A percentile compares a stretch with the other conserved stretches of the same genome.
Conservation (phyloP, 2,888 invertebrate species). For the Melanophora roralis region DNA sequence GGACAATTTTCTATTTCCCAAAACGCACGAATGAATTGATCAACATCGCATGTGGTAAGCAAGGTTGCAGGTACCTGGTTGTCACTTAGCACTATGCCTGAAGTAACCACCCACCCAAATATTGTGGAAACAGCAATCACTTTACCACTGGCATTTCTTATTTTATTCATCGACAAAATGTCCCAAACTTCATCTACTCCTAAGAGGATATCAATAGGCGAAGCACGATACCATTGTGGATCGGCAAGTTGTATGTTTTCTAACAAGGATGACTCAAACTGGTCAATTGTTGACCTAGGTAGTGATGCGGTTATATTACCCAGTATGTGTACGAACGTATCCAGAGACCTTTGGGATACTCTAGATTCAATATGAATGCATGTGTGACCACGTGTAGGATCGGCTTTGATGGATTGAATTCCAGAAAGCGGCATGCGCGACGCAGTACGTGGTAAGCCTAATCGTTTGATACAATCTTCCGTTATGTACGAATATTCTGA, state of each 20-base stretch:
- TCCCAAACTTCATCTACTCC: not conserved
- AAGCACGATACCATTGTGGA: not conserved
- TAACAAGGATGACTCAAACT: not conserved
- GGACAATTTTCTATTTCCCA: conserved; percentile 24
- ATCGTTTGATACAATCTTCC: not conserved
- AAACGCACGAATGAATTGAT: conserved; percentile 12
- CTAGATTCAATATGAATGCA: not conserved
- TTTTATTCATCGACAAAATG: not conserved
- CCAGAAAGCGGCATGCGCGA: not conserved
- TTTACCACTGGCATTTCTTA: not conserved
- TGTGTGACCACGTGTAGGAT: not conserved
- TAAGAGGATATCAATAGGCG: conserved; percentile 7
- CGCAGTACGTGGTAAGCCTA: not conserved
- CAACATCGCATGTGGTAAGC: not conserved
- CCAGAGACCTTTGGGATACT: not conserved
- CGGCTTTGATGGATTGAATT: not conserved
- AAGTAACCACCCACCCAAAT: conserved; percentile 31
- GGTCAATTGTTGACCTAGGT: not conserved
- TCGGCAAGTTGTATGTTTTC: not conserved
- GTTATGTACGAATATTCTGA: conserved; percentile 10
- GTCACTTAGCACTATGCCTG: not conserved
- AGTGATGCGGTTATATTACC: not conserved
- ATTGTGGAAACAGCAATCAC: not conserved
- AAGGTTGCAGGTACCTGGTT: not conserved
- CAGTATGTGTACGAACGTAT: not conserved